These are phyloP conservation scores for Pandion haliaetus DNA, from an alignment of 2,113 vertebrate genomes.

Conservation along the genomic window DNA sequence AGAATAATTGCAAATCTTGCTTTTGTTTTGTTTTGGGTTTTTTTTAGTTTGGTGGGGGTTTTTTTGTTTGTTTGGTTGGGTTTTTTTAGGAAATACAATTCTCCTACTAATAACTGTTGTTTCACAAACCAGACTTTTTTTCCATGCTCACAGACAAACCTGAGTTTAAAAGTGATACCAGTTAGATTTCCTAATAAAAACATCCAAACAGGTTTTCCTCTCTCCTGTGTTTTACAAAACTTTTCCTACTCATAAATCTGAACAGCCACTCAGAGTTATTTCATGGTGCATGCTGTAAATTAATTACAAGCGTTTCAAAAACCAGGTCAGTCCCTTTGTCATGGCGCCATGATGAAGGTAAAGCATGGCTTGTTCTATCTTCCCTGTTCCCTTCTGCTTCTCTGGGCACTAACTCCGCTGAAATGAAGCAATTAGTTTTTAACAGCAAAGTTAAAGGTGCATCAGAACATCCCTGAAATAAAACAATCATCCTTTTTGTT, in stretches of 20 bases:
- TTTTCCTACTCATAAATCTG: neutral
- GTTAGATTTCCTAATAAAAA: neutral
- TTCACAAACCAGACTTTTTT: neutral
- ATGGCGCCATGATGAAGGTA: neutral
- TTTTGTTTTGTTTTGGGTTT: neutral
- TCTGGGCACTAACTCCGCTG: neutral
- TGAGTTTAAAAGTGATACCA: neutral
- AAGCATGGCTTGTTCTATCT: neutral
- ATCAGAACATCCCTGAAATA: neutral
- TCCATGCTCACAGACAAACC: neutral
- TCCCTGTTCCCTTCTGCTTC: neutral
- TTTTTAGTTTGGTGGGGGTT: too few species aligned
- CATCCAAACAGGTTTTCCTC: neutral
- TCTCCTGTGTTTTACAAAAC: neutral
- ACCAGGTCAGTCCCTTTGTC: neutral
- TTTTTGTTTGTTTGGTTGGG: neutral
- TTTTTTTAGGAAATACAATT: neutral
- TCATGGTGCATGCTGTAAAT: neutral
- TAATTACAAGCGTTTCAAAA: neutral
- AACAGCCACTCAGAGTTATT: neutral
- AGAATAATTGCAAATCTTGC: neutral
- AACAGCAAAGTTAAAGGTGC: neutral
- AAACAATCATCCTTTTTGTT: neutral
- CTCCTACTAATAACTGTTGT: neutral
- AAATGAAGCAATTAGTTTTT: neutral